Base-by-base conservation (phyloP, 2,888 invertebrate genomes). In the Odontomyia ornata region DNA sequence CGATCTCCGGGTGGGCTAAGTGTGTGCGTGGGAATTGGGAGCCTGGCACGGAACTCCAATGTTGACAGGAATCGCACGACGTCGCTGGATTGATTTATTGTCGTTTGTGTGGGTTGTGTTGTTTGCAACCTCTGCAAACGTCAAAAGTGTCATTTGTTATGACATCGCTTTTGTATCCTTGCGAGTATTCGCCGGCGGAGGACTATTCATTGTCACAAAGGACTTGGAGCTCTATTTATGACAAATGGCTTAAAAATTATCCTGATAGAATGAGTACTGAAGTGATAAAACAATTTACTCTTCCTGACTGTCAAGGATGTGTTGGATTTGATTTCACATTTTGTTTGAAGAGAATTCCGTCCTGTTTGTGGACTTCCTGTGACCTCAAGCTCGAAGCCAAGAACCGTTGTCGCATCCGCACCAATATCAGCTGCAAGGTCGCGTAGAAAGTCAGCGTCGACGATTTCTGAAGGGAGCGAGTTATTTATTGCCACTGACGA, bases 71-170 rank as follows among this genome's bases (percentile, higher is more conserved):
- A 18, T 13, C 52, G 62, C 36, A 27, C 65, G n/a, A n/a, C n/a
- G n/a, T 36, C 36, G 36, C 7, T 13, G 52, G 15, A 36, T 65
- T 36, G 65, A 65, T 65, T 36, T 65, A 36, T 36, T 65, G n/a
- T 18, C n/a, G 11, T n/a, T 11, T 60, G 60, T 23, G 62, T 7
- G 28, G 28, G 28, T 28, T 21, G 65, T 11, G 36, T 43, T 30
- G 65, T 65, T 62, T 62, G 23, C 62, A 1, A 62, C 62, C 62
- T 27, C n/a, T 15, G 11, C 27, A 62, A 62, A 62, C 62, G 65
- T 65, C 36, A 65, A 18, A 36, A 1, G 36, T 43, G 65, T 27
- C 36, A 65, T 36, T 65, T 28, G 36, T 36, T 65, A 4, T 65
- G 65, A 36, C 36, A 65, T 13, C n/a, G 65, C 52, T 18, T 9